These are phyloP conservation scores for Emys orbicularis DNA, from an alignment of 2,797 vertebrate species.

Conservation along the genomic window DNA sequence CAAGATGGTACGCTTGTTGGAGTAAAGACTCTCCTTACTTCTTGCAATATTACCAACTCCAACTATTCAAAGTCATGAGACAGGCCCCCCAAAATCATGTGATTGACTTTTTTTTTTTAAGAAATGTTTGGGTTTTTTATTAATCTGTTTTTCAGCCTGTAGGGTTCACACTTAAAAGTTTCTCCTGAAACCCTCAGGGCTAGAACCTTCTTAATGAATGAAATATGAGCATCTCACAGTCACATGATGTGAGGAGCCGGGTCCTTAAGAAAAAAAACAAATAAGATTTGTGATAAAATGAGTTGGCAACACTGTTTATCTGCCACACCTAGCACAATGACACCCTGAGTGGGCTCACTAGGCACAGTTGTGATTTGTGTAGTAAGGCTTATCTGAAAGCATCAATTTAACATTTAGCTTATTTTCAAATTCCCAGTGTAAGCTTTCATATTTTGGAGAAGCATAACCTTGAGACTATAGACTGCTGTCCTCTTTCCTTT, in stretches of 20 bases:
- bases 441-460: background rate
- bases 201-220: background rate
- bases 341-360: background rate
- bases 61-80: background rate
- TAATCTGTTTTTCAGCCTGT: too few species aligned
- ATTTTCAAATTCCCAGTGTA: background rate
- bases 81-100: rapidly evolving
- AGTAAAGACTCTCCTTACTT: background rate
- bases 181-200: too few species aligned
- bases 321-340: background rate
- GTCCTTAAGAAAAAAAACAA: background rate
- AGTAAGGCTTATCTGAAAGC: background rate
- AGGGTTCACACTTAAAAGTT: too few species aligned
- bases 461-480: background rate
- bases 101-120: too few species aligned
- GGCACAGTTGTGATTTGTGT: background rate
- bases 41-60: background rate
- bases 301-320: background rate
- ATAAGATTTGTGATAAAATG: background rate
- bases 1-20: background rate
- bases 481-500: background rate
- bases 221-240: background rate
- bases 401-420: background rate
- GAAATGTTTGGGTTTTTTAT: too few species aligned
- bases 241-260: background rate